These are phyloP conservation scores for Halictus quadricinctus DNA, from an alignment of 2,888 invertebrate species.

Conservation along the genomic window DNA sequence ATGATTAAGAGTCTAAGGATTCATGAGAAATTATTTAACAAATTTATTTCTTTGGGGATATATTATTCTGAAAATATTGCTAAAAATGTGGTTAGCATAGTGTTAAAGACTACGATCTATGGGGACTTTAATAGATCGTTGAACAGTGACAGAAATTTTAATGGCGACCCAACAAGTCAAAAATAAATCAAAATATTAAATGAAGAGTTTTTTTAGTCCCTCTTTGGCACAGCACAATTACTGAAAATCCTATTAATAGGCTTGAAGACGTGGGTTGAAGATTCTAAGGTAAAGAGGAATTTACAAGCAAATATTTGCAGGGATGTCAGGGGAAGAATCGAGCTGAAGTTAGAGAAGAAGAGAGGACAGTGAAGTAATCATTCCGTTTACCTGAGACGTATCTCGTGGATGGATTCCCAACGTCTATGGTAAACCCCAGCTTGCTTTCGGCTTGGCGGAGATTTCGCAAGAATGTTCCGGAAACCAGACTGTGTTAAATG, in stretches of 20 bases:
- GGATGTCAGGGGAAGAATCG: not conserved
- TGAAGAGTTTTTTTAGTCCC: too few relatives aligned
- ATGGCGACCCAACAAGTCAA: not conserved
- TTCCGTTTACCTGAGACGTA: constrained; percentile 38
- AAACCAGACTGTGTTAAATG: constrained; percentile 67
- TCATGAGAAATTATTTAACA: too few relatives aligned
- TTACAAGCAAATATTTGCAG: not conserved
- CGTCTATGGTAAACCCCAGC: constrained; percentile 45
- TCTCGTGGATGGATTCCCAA: constrained; percentile 49
- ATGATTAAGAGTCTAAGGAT: too few relatives aligned
- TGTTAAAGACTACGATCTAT: too few relatives aligned
- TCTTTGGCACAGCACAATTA: too few relatives aligned
- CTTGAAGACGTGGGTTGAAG: not conserved
- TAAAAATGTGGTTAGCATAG: too few relatives aligned
- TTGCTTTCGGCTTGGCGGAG: constrained; percentile 65
- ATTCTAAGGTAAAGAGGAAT: not conserved
- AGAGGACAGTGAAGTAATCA: constrained; percentile 35
- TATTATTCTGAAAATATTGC: too few relatives aligned
- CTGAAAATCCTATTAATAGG: not conserved
- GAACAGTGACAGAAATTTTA: not conserved
- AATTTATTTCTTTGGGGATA: too few relatives aligned
- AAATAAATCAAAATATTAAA: not conserved
- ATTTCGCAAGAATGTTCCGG: constrained; percentile 69
- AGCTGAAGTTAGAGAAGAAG: constrained; percentile 30
- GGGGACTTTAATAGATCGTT: too few relatives aligned